Conservation (phyloP, 2,113 vertebrate genomes). For the Pantherophis guttatus region DNA sequence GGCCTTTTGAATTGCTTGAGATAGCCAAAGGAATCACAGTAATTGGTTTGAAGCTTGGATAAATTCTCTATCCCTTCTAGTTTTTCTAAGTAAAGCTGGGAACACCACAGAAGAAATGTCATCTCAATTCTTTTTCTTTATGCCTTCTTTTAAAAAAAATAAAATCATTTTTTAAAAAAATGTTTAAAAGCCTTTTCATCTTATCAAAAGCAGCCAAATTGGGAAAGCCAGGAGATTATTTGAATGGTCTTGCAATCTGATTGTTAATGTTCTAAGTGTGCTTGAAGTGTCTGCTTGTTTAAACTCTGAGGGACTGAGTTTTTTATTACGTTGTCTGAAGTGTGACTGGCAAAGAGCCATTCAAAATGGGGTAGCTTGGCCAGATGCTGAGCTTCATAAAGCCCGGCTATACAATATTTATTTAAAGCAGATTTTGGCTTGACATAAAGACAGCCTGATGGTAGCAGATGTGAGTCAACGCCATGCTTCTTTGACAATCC, state of each 20-base stretch:
- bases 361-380: background rate
- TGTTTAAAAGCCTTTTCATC: background rate
- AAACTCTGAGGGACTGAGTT: background rate
- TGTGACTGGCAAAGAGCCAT: background rate
- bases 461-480: background rate
- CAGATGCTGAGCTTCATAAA: constrained; percentile 2
- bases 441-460: background rate
- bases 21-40: background rate
- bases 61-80: background rate
- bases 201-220: background rate
- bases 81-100: background rate
- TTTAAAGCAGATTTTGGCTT: constrained; percentile 1
- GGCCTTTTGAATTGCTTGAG: background rate
- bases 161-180: background rate
- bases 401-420: background rate
- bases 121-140: background rate
- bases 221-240: constrained; percentile 4
- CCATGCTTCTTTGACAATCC: background rate
- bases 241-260: background rate
- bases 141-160: background rate
- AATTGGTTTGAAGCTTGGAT: background rate
- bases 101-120: background rate
- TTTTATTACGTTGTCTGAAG: constrained; percentile 2
- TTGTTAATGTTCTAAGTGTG: constrained; percentile 2
- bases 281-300: background rate